These are phyloP conservation scores for Drosophila tsacasi DNA, from an alignment of 1,140 invertebrate genomes.

Conservation along the genomic window DNA sequence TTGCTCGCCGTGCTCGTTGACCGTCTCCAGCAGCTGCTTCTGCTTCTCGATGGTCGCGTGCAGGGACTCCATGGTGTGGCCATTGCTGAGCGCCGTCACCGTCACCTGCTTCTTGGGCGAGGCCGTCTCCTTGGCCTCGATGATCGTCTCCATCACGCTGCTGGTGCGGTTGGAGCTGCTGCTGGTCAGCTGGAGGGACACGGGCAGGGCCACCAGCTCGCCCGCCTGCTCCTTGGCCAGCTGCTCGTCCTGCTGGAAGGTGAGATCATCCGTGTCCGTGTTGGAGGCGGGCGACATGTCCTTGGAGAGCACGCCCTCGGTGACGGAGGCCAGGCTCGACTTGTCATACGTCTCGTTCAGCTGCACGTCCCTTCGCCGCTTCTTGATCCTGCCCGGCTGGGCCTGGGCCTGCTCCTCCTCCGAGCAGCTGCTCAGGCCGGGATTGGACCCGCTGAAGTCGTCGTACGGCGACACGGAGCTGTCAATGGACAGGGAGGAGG, in stretches of 20 bases:
- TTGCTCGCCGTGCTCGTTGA: slow-evolving; percentile 72
- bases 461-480: slow-evolving; percentile 80
- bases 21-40: slow-evolving; percentile 81
- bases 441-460: slow-evolving; percentile 80
- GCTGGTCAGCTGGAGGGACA: slow-evolving; percentile 45
- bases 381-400: slow-evolving; percentile 54
- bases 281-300: slow-evolving; percentile 79
- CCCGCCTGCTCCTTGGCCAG: slow-evolving; percentile 62
- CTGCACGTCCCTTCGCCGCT: slow-evolving; percentile 73
- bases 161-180: slow-evolving; percentile 67
- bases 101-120: slow-evolving; percentile 76
- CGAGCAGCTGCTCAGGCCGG: slow-evolving; percentile 76
- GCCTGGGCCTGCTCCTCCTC: slow-evolving; percentile 65
- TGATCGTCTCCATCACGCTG: slow-evolving; percentile 83
- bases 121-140: slow-evolving; percentile 81
- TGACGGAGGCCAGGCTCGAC: slow-evolving; percentile 79
- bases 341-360: slow-evolving; percentile 85
- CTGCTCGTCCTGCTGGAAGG: slow-evolving; percentile 84
- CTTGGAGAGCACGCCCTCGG: slow-evolving; percentile 81
- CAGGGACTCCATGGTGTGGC: slow-evolving; percentile 81
- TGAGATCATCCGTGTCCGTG: slow-evolving; percentile 84
- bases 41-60: slow-evolving; percentile 85
- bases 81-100: slow-evolving; percentile 39
- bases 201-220: slow-evolving; percentile 25
- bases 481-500: slow-evolving; percentile 78